Evolutionary conservation across 2,888 invertebrate genomes (phyloP).

Genomic region (Pelosia muscerda): DNA sequence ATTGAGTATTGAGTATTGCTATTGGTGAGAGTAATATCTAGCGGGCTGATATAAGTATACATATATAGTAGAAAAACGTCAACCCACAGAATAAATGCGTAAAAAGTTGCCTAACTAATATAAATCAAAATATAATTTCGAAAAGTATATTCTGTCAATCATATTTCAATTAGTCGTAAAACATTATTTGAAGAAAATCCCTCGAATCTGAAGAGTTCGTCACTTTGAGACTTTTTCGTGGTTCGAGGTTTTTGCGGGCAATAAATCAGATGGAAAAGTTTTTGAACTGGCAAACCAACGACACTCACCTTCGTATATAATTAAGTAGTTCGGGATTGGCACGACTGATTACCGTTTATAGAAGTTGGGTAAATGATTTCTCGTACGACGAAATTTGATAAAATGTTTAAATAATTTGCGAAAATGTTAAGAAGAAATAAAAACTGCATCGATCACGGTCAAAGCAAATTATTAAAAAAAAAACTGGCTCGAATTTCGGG

Average conservation of each 20-base stretch:
- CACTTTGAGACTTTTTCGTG: neutral
- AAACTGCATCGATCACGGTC: neutral
- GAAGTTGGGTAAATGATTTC: slow-evolving; percentile 22
- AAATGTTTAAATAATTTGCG: neutral
- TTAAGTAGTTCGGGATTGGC: slow-evolving; percentile 33
- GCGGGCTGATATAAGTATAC: too few relatives aligned
- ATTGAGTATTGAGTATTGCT: too few relatives aligned
- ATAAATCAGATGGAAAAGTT: slow-evolving; percentile 2
- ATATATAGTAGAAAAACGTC: too few relatives aligned
- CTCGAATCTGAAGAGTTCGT: neutral
- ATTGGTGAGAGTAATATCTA: too few relatives aligned
- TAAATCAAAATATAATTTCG: too few relatives aligned
- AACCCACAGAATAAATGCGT: too few relatives aligned
- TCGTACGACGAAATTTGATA: neutral
- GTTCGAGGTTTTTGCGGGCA: slow-evolving; percentile 2
- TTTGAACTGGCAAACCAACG: neutral
- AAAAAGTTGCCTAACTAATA: too few relatives aligned
- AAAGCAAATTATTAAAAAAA: too few relatives aligned
- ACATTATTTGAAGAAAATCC: neutral
- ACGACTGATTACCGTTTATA: slow-evolving; percentile 39
- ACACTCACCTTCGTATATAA: slow-evolving; percentile 25
- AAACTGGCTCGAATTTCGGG: too few relatives aligned
- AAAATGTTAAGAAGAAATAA: neutral
- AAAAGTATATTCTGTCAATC: too few relatives aligned
- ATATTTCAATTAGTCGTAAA: neutral